phyloP scores from a whole-genome alignment of 1,140 invertebrate species.

The Paraescarpia echinospica region DNA sequence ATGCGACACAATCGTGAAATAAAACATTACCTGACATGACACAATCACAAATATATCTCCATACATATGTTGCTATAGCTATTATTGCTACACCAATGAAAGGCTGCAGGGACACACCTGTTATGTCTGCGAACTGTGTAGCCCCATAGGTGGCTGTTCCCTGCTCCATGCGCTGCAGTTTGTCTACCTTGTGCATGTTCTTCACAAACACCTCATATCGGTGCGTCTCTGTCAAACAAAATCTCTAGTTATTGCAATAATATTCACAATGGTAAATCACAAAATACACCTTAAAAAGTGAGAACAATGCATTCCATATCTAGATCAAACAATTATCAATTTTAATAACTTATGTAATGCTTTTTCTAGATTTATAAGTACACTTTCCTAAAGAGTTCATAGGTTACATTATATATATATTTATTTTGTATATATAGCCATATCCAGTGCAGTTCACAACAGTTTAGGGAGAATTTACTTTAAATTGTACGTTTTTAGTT shows the following conservation, averaged over 20 bases:
- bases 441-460: no score
- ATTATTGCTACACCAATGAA: slow-evolving; percentile 42
- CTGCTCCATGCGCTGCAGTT: slow-evolving; percentile 76
- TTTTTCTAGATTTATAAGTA: neutral
- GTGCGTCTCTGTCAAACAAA: slow-evolving; percentile 60
- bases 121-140: slow-evolving; percentile 86
- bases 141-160: slow-evolving; percentile 83
- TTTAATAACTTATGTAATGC: neutral
- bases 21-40: neutral
- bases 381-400: no score
- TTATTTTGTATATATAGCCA: no score
- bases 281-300: neutral
- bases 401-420: no score
- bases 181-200: slow-evolving; percentile 79
- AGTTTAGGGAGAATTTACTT: no score
- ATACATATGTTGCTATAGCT: slow-evolving; percentile 30
- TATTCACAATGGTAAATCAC: neutral
- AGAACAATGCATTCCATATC: neutral
- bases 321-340: neutral
- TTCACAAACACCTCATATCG: slow-evolving; percentile 78
- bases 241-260: neutral
- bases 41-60: neutral
- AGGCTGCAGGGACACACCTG: slow-evolving; percentile 59
- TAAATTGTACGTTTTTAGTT: no score
- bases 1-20: neutral